Evolutionary conservation across 30 jellyfish, hydroid and myxozoan genomes (phyloP).

Genomic region (Nemopilema nomurai): DNA sequence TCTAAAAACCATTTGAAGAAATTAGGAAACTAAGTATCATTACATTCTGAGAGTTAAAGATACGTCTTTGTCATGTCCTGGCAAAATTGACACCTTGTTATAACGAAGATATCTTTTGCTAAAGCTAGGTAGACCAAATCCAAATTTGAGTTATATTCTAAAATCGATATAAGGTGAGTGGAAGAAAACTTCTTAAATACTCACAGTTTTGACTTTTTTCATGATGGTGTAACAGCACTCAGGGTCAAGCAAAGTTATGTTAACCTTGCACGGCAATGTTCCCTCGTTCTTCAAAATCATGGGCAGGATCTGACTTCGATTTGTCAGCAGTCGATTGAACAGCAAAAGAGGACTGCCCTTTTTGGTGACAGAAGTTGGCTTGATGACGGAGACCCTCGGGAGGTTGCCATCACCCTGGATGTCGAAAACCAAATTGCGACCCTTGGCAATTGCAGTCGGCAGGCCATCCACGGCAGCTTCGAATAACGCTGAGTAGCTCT

Average conservation of each 20-base stretch:
- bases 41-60: too few species aligned
- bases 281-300: constrained; percentile 88
- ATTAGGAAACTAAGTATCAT: too few species aligned
- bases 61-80: too few species aligned
- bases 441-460: constrained; percentile 70
- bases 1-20: too few species aligned
- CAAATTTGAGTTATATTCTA: too few species aligned
- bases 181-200: neutral
- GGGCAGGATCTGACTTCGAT: constrained; percentile 72
- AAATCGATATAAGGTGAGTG: too few species aligned
- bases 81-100: too few species aligned
- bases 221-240: constrained; percentile 55
- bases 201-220: constrained; percentile 6
- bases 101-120: too few species aligned
- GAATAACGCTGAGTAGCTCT: constrained; percentile 91
- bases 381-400: constrained; percentile 73
- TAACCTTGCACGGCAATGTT: constrained; percentile 70
- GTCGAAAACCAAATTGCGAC: constrained; percentile 75
- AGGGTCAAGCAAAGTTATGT: constrained; percentile 80
- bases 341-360: constrained; percentile 73
- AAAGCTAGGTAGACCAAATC: too few species aligned
- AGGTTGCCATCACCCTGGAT: constrained; percentile 91
- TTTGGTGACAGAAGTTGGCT: constrained; percentile 64
- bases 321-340: constrained; percentile 77
- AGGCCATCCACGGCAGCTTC: constrained; percentile 96